Conservation (phyloP, 2,888 invertebrate genomes). For the Thelaira solivaga region DNA sequence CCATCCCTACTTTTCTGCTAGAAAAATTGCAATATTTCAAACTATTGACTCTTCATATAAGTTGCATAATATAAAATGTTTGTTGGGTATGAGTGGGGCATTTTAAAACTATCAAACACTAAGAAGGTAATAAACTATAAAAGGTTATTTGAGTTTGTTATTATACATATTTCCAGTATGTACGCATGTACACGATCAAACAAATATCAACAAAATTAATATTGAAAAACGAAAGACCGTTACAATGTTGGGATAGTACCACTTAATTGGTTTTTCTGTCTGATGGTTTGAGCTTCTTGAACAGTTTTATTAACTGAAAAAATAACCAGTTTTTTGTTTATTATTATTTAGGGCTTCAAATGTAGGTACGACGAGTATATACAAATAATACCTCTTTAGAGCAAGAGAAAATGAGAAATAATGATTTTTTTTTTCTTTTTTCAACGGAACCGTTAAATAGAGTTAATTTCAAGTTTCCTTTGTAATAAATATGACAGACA, state of each 20-base stretch:
- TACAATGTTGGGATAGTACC: conserved; percentile 59
- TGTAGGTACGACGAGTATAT: too few relatives aligned
- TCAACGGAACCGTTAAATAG: too few relatives aligned
- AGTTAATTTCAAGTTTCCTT: too few relatives aligned
- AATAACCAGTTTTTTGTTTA: not conserved
- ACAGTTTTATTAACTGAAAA: not conserved
- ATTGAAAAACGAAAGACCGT: conserved; percentile 30
- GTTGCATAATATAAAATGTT: not conserved
- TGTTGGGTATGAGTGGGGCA: not conserved
- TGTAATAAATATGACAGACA: too few relatives aligned
- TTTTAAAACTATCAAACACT: conserved; percentile 1
- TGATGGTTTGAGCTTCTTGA: not conserved
- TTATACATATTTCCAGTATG: conserved; percentile 14
- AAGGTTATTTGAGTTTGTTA: conserved; percentile 38
- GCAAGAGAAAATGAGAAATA: too few relatives aligned
- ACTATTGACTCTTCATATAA: too few relatives aligned
- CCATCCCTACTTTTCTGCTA: too few relatives aligned
- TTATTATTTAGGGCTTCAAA: too few relatives aligned
- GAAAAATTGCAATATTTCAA: not conserved
- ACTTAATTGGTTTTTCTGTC: not conserved
- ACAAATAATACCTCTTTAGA: too few relatives aligned
- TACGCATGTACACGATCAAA: not conserved
- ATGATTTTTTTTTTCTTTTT: too few relatives aligned
- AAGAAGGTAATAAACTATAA: conserved; percentile 49
- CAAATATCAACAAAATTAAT: not conserved